Percentiles rank a stretch among this genome's conserved stretches.
Evolutionary conservation across 2,113 vertebrate species (phyloP).

Genomic region (Reinhardtius hippoglossoides): DNA sequence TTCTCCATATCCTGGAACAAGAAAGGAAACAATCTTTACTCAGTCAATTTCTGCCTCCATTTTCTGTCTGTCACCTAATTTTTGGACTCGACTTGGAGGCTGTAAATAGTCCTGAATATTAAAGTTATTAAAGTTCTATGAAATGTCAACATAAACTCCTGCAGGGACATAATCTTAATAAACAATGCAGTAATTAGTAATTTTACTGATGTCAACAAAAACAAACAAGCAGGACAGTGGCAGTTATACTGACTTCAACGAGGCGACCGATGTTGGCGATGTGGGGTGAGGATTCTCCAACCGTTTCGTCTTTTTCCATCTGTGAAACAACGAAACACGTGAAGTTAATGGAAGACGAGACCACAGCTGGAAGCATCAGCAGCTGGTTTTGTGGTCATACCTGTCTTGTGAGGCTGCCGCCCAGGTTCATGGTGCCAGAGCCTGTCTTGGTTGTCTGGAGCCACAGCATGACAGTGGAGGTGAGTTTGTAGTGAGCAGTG

Average conservation of each 20-base stretch:
- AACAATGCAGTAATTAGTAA: neutral
- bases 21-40: neutral
- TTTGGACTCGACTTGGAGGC: neutral
- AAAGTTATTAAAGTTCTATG: neutral
- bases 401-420: conserved; percentile 98
- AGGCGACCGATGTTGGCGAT: conserved; percentile 98
- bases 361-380: neutral
- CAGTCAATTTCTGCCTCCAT: neutral
- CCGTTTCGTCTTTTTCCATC: conserved; percentile 98
- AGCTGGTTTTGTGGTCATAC: conserved; percentile 64
- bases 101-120: neutral
- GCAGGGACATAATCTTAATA: no score
- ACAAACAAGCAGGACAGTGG: neutral
- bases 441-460: conserved; percentile 97
- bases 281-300: conserved; percentile 95
- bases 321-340: conserved; percentile 58
- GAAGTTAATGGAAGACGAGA: neutral
- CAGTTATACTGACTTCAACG: conserved; percentile 89
- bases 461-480: conserved; percentile 99
- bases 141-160: no score
- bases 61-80: neutral
- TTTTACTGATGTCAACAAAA: neutral
- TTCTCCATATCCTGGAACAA: conserved; percentile 96
- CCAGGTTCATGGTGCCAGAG: conserved; percentile 98
- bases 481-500: conserved; percentile 98